Evolutionary conservation across 2,113 vertebrate species (phyloP).

Genomic region (Agapornis roseicollis): DNA sequence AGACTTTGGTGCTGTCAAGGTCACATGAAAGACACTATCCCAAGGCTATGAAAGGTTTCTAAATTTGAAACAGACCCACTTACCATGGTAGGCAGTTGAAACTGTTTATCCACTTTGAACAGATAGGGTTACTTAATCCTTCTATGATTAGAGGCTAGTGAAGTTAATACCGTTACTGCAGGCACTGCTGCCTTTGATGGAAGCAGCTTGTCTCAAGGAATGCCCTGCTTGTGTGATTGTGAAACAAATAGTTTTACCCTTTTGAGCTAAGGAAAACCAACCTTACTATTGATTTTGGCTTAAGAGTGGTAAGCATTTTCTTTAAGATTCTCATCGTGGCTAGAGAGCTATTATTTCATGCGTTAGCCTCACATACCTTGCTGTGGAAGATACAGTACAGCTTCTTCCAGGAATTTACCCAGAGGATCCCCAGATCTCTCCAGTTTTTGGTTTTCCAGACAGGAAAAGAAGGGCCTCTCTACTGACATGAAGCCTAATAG

Average conservation of each 20-base stretch:
- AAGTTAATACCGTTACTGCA: slow-evolving; percentile 44
- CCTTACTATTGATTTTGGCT: slow-evolving; percentile 57
- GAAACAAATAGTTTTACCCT: slow-evolving; percentile 45
- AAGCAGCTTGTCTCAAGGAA: background rate
- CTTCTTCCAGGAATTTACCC: background rate
- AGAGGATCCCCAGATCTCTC: background rate
- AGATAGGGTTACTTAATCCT: slow-evolving; percentile 63
- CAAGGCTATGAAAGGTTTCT: slow-evolving; percentile 25
- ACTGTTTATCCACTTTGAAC: slow-evolving; percentile 62
- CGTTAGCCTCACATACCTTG: background rate
- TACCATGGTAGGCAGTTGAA: slow-evolving; percentile 34
- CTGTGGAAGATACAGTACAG: background rate
- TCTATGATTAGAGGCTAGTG: slow-evolving; percentile 50
- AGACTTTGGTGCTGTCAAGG: background rate
- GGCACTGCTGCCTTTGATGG: background rate
- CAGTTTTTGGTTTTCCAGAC: background rate
- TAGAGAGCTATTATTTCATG: slow-evolving; percentile 44
- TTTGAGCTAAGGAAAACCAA: slow-evolving; percentile 29
- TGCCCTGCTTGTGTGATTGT: background rate
- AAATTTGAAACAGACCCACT: slow-evolving; percentile 49
- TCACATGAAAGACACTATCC: slow-evolving; percentile 19
- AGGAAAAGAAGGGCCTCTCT: background rate
- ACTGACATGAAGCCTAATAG: background rate
- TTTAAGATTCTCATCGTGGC: slow-evolving; percentile 4
- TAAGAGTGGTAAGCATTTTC: slow-evolving; percentile 44